Conservation (phyloP, 2,113 vertebrate species). For the Corythaixoides concolor region DNA sequence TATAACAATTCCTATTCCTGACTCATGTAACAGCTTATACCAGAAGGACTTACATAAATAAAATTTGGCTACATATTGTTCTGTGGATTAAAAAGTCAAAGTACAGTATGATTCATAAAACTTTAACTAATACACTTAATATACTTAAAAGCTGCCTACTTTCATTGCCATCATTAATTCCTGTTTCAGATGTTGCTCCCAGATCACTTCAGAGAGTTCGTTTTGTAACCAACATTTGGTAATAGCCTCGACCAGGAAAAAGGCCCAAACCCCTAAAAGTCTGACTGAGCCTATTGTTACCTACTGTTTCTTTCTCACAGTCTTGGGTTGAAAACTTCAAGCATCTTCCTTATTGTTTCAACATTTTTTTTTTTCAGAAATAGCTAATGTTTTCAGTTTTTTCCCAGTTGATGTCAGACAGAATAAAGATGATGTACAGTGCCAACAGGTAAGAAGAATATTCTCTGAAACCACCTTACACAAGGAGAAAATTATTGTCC, state of each 20-base stretch:
- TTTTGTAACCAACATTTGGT: neutral
- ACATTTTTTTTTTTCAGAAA: neutral
- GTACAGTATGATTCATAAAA: constrained; percentile 8
- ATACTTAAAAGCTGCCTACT: neutral
- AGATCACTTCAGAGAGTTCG: neutral
- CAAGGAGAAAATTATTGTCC: neutral
- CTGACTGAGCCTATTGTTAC: neutral
- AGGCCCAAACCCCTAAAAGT: neutral
- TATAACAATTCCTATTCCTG: neutral
- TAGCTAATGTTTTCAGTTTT: neutral
- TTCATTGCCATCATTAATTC: neutral
- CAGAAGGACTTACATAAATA: neutral
- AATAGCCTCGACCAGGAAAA: neutral
- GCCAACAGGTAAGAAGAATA: neutral
- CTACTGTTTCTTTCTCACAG: neutral
- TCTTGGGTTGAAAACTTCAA: neutral
- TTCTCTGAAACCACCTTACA: neutral
- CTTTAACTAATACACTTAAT: neutral
- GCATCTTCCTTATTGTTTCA: neutral
- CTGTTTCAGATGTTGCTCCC: neutral
- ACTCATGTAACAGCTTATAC: neutral
- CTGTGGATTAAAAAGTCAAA: neutral
- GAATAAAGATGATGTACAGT: neutral
- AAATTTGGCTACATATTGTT: constrained; percentile 6
- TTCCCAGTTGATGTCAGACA: neutral